Base-by-base conservation (phyloP, 2,797 vertebrate genomes). In the Acipenser transmontanus region DNA sequence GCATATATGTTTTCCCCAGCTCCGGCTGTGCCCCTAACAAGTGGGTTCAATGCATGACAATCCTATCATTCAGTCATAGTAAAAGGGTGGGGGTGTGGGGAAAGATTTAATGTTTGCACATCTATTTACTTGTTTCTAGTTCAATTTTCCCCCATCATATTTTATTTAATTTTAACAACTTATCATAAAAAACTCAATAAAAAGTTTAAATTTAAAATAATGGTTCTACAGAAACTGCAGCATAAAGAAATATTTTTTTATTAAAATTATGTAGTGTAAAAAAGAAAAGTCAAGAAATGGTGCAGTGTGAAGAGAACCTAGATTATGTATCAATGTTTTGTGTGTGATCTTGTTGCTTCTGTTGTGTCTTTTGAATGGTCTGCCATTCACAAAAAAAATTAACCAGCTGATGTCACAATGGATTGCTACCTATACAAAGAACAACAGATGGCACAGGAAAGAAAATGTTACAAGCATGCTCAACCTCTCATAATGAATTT, bases 1-100 rank as follows among this genome's bases (percentile, higher is more conserved):
- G 87, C 91, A 89, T 77, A 81, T 88, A 89, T 81, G 81, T 79
- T 87, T 89, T 82, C 84, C 78, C 82, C 82, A 84, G 83, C 83
- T 74, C 78, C 82, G 78, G 80, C 73, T 80, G 82, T 83, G 91
- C 88, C 86, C 85, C 76, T 84, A 86, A 92, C 91, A 88, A 83
- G 69, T 87, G 82, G 70, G 83, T 86, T 86, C 80, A 83, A 68
- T 80, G 80, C 77, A 68, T 79, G 79, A 87, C 87, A 92, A 94
- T 91, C 73, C 83, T 72, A 77, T 83, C 85, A 89, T 91, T 88
- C 80, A 82, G 74, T 63, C 56, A 73, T 74, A 88, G 81, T 86
- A 87, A 75, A 80, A 75, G 75, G 75, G 77, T 57, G 75, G 68
- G 74, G 75, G 71, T 49, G 34, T 49, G 52, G 49, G 50, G 9